Conservation (phyloP, 2,888 invertebrate genomes). For the Drosophila cracens region DNA sequence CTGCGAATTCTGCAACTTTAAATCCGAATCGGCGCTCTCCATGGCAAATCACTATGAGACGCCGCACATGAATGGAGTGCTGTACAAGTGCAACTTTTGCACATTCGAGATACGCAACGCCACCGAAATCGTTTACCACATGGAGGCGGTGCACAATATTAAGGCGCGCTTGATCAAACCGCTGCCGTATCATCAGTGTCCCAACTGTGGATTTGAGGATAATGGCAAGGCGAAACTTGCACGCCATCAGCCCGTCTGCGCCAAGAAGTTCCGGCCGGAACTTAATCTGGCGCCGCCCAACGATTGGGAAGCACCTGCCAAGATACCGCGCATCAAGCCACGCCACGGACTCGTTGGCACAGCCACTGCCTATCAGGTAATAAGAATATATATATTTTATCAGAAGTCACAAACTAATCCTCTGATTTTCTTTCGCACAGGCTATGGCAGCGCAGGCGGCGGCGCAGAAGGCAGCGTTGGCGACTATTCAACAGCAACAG, state of each 20-base stretch:
- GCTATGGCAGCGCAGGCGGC: slow-evolving; percentile 85
- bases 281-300: slow-evolving; percentile 93
- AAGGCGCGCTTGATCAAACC: slow-evolving; percentile 93
- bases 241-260: slow-evolving; percentile 94
- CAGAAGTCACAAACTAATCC: background rate
- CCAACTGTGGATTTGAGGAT: slow-evolving; percentile 97
- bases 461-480: slow-evolving; percentile 84
- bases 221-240: slow-evolving; percentile 96
- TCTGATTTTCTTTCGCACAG: slow-evolving; percentile 48
- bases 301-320: slow-evolving; percentile 97
- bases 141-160: slow-evolving; percentile 95
- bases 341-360: slow-evolving; percentile 85
- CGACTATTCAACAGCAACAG: slow-evolving; percentile 83
- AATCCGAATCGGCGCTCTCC: slow-evolving; percentile 93
- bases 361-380: slow-evolving; percentile 85
- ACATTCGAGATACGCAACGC: slow-evolving; percentile 92
- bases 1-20: slow-evolving; percentile 95
- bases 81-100: slow-evolving; percentile 95
- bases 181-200: slow-evolving; percentile 95
- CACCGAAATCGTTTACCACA: slow-evolving; percentile 95
- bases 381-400: background rate
- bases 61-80: slow-evolving; percentile 95
- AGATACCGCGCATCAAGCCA: slow-evolving; percentile 89
- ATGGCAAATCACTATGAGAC: slow-evolving; percentile 95
- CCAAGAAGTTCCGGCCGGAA: slow-evolving; percentile 95